Evolutionary conservation across 1,140 invertebrate genomes (phyloP), one percentile per base, ranked within the genome.

Genomic region (Drosophila elegans): DNA sequence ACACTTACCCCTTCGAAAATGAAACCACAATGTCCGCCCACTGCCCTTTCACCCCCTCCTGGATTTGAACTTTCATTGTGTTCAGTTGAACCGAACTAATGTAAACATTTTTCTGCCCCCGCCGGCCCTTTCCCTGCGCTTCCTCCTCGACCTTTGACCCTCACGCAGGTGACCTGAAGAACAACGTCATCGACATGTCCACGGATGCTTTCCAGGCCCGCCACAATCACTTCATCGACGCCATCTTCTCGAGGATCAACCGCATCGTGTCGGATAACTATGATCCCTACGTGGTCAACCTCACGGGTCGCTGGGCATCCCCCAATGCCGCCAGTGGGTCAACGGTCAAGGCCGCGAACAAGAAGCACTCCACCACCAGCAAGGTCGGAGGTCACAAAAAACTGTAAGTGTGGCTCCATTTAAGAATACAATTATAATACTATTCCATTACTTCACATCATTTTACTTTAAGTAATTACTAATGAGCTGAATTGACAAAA

Each of bases 161-260:
- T 57, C 48, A 39, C 59, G 59, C 76, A 91, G 90, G 90, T 89
- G 81, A 89, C 71, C 91, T 91, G 69, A 92, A 91, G 75, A 92
- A 92, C 78, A 91, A 91, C 73, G 78, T 92, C 72, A 92, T 92
- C 61, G 91, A 92, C 53, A 92, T 92, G 91, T 80, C 84, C n/a
- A 81, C 75, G 63, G 91, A 92, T 59, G 91, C 84, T 32, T 92
- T 91, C 78, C 91, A 92, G 56, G 85, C 85, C 44, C 90, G 91
- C 2, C 91, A 97, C 93, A 97, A 97, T 92, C 94, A 95, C 74
- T 97, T 96, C 89, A 95, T 97, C 38, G 96, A 97, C 91, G 96
- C 94, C 72, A 96, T 97, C 73, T 93, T 97, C 45, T 95, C 94
- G 29, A 94, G 96, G 66, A 96, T 97, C 89, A 97, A 97, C 92